Evolutionary conservation across 2,113 vertebrate species (phyloP), one percentile per base, ranked within the genome.

Genomic region (Actenoides hombroni): DNA sequence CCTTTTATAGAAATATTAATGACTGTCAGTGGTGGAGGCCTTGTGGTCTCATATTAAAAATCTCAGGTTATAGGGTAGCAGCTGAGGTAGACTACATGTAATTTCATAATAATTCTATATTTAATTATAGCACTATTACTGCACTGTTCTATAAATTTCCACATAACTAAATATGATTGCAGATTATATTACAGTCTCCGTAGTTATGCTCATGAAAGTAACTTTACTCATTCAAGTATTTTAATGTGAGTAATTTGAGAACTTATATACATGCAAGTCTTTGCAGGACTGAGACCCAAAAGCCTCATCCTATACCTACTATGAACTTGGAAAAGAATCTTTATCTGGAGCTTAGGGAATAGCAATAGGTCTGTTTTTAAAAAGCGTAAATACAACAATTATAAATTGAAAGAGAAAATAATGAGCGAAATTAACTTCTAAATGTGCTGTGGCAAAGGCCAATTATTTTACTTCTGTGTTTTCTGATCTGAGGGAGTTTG

Each of bases 1-100:
- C 46, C 86, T 74, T 74, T 95, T 96, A 42, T 93, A 75, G 92
- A 94, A 97, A 88, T 94, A 95, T 76, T 96, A 97, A 97, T 92
- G 49, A 79, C 49, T 74, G 31, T 53, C 56, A 84, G 37, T 76
- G 35, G 16, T 48, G 90, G 49, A 70, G 60, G 17, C 21, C 68
- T 74, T 46, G 60, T 83, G 35, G 39, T 97, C 75, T 74, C 29
- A 42, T 79, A 92, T 67, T 88, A 89, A 87, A 88, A 94, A 49
- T 37, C 18, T 68, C 60, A 31, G 33, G 71, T 71, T 67, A 81
- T 31, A 75, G 42, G 60, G 48, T 63, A 56, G 39, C 59, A 76
- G 54, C 24, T 61, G 24, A 91, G 44, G 61, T 39, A 67, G 35
- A 54, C 44, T 80, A 51, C 16, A 64, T 24, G 15, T 48, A 86